Percentiles rank a stretch among this genome's conserved stretches.
These are phyloP conservation scores for Leptoteleia sp. DNA, from an alignment of 1,140 invertebrate genomes.

Conservation along the genomic window DNA sequence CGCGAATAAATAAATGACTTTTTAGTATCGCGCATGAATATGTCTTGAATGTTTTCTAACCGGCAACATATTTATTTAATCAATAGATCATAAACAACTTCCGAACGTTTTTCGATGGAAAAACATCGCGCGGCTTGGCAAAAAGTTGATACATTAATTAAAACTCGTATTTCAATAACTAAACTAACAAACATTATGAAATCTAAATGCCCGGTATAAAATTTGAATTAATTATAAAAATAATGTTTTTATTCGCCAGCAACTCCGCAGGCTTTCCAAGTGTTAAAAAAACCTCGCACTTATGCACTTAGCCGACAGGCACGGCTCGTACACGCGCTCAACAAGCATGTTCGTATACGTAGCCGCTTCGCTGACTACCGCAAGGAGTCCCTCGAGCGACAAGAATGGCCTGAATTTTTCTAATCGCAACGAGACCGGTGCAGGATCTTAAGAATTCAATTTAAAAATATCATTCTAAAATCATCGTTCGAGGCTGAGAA, in stretches of 20 bases:
- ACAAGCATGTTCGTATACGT: constrained; percentile 28
- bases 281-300: constrained; percentile 3
- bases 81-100: too few relatives aligned
- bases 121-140: too few relatives aligned
- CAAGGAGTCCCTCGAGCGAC: constrained; percentile 62
- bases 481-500: not conserved
- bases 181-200: constrained; percentile 7
- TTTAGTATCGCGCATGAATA: too few relatives aligned
- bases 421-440: constrained; percentile 53
- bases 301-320: constrained; percentile 27
- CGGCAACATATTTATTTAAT: too few relatives aligned
- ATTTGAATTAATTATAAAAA: constrained; percentile 46
- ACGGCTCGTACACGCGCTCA: constrained; percentile 6
- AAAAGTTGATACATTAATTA: constrained; percentile 35
- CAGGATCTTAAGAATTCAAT: constrained; percentile 44
- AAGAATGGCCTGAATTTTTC: constrained; percentile 65
- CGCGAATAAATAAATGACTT: too few relatives aligned
- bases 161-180: constrained; percentile 7
- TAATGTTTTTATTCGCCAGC: not conserved
- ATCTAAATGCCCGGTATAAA: constrained; percentile 12
- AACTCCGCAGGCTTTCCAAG: constrained; percentile 17
- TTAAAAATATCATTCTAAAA: constrained; percentile 43
- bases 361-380: constrained; percentile 34
- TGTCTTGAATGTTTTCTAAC: too few relatives aligned
- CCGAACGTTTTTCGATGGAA: too few relatives aligned